Conservation (phyloP, 2,113 vertebrate species). For the Todiramphus chloris region DNA sequence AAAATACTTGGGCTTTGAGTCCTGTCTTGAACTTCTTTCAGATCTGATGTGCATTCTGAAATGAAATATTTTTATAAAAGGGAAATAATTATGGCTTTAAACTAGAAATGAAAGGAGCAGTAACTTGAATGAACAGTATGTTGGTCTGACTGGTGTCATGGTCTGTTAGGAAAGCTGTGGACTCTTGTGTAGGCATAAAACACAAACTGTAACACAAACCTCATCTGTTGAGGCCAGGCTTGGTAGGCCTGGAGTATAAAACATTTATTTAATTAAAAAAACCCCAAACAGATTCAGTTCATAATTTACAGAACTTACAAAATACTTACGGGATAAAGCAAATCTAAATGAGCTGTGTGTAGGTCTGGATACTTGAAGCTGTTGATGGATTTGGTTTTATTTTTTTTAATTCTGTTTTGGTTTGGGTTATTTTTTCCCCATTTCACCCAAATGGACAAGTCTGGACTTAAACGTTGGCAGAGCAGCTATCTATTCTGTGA, state of each 20-base stretch:
- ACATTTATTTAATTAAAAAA: not conserved
- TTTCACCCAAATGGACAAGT: not conserved
- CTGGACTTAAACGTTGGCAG: not conserved
- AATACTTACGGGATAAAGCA: not conserved
- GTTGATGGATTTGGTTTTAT: not conserved
- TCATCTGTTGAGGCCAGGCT: not conserved
- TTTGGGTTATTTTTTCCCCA: not conserved
- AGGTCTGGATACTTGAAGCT: slow-evolving; percentile 8
- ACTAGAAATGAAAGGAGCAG: not conserved
- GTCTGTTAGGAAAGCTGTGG: not conserved
- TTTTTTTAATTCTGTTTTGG: not conserved
- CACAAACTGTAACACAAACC: not conserved
- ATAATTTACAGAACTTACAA: not conserved
- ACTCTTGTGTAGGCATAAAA: not conserved
- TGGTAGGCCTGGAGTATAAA: not conserved
- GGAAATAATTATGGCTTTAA: not conserved
- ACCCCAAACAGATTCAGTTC: not conserved
- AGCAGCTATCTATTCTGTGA: not conserved
- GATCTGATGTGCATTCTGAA: not conserved
- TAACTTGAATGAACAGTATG: not conserved
- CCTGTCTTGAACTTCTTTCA: not conserved
- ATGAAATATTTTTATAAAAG: not conserved
- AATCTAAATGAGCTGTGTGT: not conserved
- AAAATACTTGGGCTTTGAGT: not conserved
- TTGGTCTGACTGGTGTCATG: not conserved